Evolutionary conservation across 1,140 invertebrate genomes (phyloP).

Genomic region (Drosophila baimaii): DNA sequence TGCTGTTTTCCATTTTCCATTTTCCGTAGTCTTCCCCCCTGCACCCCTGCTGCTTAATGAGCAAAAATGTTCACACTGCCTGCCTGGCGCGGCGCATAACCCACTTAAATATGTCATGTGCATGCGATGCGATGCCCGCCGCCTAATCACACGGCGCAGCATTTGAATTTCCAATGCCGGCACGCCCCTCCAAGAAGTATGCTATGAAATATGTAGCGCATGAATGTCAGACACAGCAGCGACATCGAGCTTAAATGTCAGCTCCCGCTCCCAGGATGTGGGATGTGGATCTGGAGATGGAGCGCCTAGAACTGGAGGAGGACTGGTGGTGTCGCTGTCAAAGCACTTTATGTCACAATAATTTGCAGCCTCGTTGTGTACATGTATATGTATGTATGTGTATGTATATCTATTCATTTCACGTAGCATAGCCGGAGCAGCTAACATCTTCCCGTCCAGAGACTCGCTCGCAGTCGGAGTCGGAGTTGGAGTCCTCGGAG

Average conservation of each 20-base stretch:
- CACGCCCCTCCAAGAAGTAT: conserved; percentile 66
- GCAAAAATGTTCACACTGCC: conserved; percentile 54
- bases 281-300: conserved; percentile 4
- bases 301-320: background rate
- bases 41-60: conserved; percentile 60
- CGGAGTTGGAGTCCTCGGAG: conserved; percentile 17
- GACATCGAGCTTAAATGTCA: conserved; percentile 48
- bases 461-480: too few relatives aligned
- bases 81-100: conserved; percentile 42
- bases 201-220: conserved; percentile 76
- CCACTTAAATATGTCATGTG: conserved; percentile 81
- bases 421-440: conserved; percentile 66
- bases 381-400: conserved; percentile 48
- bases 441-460: conserved; percentile 69
- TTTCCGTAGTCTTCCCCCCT: too few relatives aligned
- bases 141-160: conserved; percentile 74
- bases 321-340: conserved; percentile 75
- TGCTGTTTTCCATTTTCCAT: conserved; percentile 1
- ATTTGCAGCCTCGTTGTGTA: conserved; percentile 65
- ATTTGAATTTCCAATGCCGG: conserved; percentile 76
- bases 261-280: conserved; percentile 22
- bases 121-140: conserved; percentile 53
- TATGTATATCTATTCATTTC: conserved; percentile 75
- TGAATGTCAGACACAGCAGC: conserved; percentile 70
- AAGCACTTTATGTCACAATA: conserved; percentile 83